Base-by-base conservation (phyloP, 2,888 invertebrate species). In the Graphium colonna region DNA sequence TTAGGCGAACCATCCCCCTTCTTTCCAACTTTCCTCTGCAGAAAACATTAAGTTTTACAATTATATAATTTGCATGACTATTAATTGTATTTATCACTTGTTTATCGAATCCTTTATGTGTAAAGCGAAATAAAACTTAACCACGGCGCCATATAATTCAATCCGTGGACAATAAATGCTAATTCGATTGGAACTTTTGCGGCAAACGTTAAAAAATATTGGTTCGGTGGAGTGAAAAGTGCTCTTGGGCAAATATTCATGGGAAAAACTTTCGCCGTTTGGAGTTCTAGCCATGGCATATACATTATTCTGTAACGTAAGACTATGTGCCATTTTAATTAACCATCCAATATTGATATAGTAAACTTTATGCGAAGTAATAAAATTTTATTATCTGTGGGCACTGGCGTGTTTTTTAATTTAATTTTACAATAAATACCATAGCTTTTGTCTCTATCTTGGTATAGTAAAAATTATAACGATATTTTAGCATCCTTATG, bases 151-250 rank as follows among this genome's bases (percentile, higher is more conserved):
- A 60, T 69, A 77, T 77, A 76, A 77, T 77, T 73, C 73, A 66
- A 69, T 72, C 71, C 70, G 74, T 73, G 74, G 71, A 67, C 76
- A 69, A 82, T 77, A 81, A 82, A 84, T 82, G 83, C 74, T 79
- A 82, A 84, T 82, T 78, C 63, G 64, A 71, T 64, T 56, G 60
- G 57, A 81, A 82, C 69, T 81, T 83, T 73, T 60, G 65, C 59
- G 69, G 70, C 67, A 71, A 76, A 73, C 68, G 71, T 69, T 74
- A 78, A 81, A n/a, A 79, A 77, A 73, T 71, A 33, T 43, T 16
- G 21, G 68, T 60, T 62, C 61, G 71, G 65, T 64, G 59, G 62
- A 61, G 56, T 60, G 67, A 62, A 65, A 73, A 73, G 70, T 63
- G 65, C 69, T 68, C 65, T 68, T 58, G 56, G 58, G 64, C 61